Conservation (phyloP, 92 coral and sea anemone species). For the Epizoanthus fatuus region DNA sequence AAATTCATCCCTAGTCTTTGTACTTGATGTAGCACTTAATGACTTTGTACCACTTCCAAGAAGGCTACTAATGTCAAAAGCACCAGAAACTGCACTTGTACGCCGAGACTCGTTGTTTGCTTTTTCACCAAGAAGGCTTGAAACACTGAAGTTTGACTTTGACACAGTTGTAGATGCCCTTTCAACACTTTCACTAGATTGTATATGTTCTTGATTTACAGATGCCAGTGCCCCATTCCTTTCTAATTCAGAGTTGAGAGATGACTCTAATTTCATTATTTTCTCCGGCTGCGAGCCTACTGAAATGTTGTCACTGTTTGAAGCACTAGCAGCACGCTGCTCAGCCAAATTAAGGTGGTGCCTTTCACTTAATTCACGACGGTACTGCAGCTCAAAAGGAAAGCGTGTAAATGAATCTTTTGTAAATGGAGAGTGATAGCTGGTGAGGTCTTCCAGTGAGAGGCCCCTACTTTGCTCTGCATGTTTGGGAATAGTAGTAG, state of each 20-base stretch:
- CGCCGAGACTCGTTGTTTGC: conserved; percentile 30
- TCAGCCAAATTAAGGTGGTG: not conserved
- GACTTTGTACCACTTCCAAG: conserved; percentile 59
- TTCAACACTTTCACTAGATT: not conserved
- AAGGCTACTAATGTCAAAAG: conserved; percentile 82
- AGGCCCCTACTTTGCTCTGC: conserved; percentile 8
- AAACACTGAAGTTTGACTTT: conserved; percentile 82
- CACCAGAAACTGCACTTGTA: conserved; percentile 51
- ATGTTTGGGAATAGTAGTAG: not conserved
- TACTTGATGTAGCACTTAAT: not conserved
- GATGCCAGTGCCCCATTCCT: not conserved
- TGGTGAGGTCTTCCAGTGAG: conserved; percentile 28
- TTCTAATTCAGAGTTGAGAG: not conserved
- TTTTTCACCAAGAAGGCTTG: conserved; percentile 77
- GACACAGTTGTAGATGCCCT: conserved; percentile 5
- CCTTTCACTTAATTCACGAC: conserved; percentile 7
- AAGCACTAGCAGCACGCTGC: not conserved
- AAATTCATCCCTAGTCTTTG: conserved; percentile 30
- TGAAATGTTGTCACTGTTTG: not conserved
- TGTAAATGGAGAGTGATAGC: conserved; percentile 22
- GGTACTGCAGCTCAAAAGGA: not conserved
- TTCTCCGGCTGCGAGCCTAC: not conserved
- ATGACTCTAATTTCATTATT: not conserved
- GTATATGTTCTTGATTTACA: not conserved
- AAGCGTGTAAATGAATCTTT: conserved; percentile 16